Evolutionary conservation across 1,140 invertebrate genomes (phyloP), one percentile per base, ranked within the genome.

Genomic region (Pseudoatta argentina): DNA sequence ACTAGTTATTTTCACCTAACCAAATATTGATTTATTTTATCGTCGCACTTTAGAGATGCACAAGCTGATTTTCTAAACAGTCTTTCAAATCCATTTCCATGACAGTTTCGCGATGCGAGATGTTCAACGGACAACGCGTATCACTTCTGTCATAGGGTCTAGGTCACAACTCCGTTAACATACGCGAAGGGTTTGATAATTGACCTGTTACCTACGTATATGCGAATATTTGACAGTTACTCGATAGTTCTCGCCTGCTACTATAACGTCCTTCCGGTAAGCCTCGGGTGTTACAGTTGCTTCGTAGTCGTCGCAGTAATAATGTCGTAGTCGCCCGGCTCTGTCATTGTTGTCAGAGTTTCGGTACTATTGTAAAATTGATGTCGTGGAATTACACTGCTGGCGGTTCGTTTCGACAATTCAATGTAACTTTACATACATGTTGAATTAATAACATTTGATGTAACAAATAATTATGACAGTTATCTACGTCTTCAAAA

Each of bases 241-340:
- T 89, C 88, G 83, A 89, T 89, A 89, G 88, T 89, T 89, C 76
- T 44, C 87, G 75, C 63, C 85, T 55, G 79, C 72, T 79, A 61
- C 82, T 88, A 89, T 24, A 24, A 89, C 88, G 75, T 87, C 85
- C 85, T 89, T 83, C 86, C 87, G 75, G 39, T 82, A 82, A 76
- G 57, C 48, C 75, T 77, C 53, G 72, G 72, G 48, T 51, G 83
- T 86, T 75, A 82, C 77, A 66, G 30, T 77, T 51, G 59, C 69
- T 61, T 61, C 44, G 53, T 77, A 69, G 67, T 59, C 71, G 73
- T 71, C n/a, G 51, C 61, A 48, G 27, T 86, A 82, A 89, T 86
- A 76, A 87, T 85, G 59, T 76, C 55, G 27, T 61, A 76, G 81
- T 76, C 82, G 30, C 21, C 55, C 5, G 69, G 79, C 39, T 83